Evolutionary conservation across 2,797 vertebrate genomes (phyloP).

Genomic region (Capromys pilorides): DNA sequence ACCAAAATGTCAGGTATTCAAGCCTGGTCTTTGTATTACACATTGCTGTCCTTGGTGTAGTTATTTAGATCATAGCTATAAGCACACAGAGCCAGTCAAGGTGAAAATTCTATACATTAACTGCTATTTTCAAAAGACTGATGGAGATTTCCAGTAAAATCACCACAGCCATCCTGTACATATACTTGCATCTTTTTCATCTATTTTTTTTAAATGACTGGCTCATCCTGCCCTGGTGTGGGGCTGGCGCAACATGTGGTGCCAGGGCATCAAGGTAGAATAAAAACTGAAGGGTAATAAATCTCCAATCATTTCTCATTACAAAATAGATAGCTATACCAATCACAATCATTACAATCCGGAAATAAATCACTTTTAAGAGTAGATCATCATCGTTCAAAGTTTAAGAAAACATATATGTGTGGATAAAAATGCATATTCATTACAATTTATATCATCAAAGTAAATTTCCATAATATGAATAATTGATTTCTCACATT

Average conservation of each 20-base stretch:
- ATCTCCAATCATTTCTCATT: neutral
- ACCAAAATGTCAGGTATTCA: too few relatives aligned
- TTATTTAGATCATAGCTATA: too few relatives aligned
- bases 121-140: too few relatives aligned
- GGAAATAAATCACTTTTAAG: neutral
- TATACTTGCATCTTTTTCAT: too few relatives aligned
- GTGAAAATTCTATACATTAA: too few relatives aligned
- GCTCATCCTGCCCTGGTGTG: fast-evolving
- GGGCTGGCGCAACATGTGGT: too few relatives aligned
- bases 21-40: too few relatives aligned
- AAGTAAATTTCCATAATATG: neutral
- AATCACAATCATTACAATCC: neutral
- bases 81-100: too few relatives aligned
- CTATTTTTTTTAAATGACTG: too few relatives aligned
- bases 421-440: neutral
- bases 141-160: too few relatives aligned
- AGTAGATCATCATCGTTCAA: neutral
- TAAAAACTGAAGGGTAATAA: neutral
- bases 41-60: too few relatives aligned
- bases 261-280: neutral
- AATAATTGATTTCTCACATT: neutral
- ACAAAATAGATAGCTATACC: neutral
- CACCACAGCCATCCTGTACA: too few relatives aligned
- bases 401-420: neutral
- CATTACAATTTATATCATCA: neutral